A percentile compares a stretch with the other conserved stretches of the same genome.
Evolutionary conservation across 2,888 invertebrate species (phyloP).

Genomic region (Drosophila kanekoi): DNA sequence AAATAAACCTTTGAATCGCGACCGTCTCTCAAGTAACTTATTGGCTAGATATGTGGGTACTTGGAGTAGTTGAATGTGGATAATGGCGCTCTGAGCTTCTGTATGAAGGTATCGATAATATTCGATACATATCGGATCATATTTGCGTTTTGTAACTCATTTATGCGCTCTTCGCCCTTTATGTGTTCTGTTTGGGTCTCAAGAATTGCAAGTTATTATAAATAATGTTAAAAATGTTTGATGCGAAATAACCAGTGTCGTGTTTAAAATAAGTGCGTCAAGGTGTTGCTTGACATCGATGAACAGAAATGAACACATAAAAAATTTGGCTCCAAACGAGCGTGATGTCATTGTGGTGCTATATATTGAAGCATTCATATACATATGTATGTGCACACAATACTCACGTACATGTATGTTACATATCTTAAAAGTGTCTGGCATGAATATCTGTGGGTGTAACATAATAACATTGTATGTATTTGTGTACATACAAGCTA

Average conservation of each 20-base stretch:
- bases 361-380: conserved; percentile 27
- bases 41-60: background rate
- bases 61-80: background rate
- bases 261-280: conserved; percentile 15
- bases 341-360: conserved; percentile 71
- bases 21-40: conserved; percentile 23
- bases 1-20: conserved; percentile 53
- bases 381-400: conserved; percentile 19
- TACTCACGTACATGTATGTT: conserved; percentile 18
- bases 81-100: conserved; percentile 3
- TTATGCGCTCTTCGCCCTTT: conserved; percentile 31
- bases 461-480: conserved; percentile 18
- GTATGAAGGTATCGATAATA: conserved; percentile 22
- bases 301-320: conserved; percentile 14
- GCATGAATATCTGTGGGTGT: conserved; percentile 13
- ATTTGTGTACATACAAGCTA: conserved; percentile 6
- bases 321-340: conserved; percentile 35
- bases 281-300: conserved; percentile 10
- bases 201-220: conserved; percentile 38
- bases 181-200: conserved; percentile 51
- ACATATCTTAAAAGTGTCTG: conserved; percentile 18
- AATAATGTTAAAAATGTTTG: conserved; percentile 29
- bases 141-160: conserved; percentile 26
- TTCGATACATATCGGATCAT: conserved; percentile 30
- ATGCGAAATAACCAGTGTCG: conserved; percentile 11